Conservation (phyloP, 53 echinoderm and acorn worm genomes). For the Actinopyga echinites region DNA sequence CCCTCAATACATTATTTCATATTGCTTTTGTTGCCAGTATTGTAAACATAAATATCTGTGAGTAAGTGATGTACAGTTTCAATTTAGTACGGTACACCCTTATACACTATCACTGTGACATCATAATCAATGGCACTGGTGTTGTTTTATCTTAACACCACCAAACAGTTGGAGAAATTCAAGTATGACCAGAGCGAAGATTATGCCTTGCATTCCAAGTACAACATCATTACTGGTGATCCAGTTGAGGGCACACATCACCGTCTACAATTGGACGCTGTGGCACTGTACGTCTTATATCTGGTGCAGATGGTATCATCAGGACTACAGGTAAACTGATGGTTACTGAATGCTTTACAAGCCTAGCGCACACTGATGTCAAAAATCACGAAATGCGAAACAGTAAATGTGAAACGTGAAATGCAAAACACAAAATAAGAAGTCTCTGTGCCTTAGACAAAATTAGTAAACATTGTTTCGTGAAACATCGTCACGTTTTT, state of each 20-base stretch:
- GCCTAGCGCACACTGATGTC: too few species aligned
- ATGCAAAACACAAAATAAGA: too few species aligned
- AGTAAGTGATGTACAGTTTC: too few species aligned
- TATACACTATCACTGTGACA: not conserved
- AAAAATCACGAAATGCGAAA: too few species aligned
- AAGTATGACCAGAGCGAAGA: conserved; percentile 81
- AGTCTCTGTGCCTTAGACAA: too few species aligned
- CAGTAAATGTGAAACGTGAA: not conserved
- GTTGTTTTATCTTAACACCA: not conserved
- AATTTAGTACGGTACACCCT: too few species aligned
- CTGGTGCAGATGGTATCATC: conserved; percentile 96
- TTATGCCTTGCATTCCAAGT: conserved; percentile 82
- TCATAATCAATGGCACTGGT: not conserved
- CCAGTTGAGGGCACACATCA: conserved; percentile 58
- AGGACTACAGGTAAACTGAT: conserved; percentile 81
- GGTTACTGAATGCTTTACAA: not conserved
- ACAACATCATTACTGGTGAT: conserved; percentile 76
- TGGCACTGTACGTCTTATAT: conserved; percentile 82
- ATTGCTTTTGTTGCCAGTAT: too few species aligned
- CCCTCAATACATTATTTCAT: too few species aligned
- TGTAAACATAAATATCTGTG: too few species aligned
- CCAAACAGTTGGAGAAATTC: conserved; percentile 84
- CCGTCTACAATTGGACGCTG: conserved; percentile 89
- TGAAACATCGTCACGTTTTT: too few species aligned
- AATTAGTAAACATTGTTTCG: too few species aligned